Percentiles rank a stretch among this genome's conserved stretches.
phyloP scores from a whole-genome alignment of 2,797 vertebrate genomes.

The Carduelis carduelis region DNA sequence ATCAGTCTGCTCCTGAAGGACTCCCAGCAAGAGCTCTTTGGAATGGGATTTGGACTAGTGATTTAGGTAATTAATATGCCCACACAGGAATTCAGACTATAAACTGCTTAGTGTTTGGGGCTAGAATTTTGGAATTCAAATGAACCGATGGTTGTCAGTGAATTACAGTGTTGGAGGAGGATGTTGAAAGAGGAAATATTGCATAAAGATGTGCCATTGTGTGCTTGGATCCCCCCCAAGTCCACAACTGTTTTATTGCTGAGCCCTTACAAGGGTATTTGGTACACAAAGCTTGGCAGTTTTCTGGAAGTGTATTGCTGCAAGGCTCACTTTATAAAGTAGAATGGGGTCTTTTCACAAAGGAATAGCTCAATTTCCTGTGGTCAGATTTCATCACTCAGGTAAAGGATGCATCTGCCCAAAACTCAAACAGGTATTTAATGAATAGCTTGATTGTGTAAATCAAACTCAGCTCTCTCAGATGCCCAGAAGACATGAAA shows the following conservation, averaged over 20 bases:
- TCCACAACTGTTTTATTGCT: slow-evolving; percentile 41
- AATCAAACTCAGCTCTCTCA: neutral
- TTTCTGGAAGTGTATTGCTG: slow-evolving; percentile 39
- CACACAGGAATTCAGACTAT: neutral
- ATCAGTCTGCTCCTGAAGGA: neutral
- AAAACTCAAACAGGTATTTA: slow-evolving; percentile 58
- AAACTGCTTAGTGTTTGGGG: neutral
- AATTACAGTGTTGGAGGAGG: slow-evolving; percentile 23
- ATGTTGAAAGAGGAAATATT: slow-evolving; percentile 57
- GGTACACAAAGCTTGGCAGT: slow-evolving; percentile 39
- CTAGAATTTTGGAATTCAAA: slow-evolving; percentile 19
- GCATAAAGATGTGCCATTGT: slow-evolving; percentile 50
- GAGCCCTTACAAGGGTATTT: slow-evolving; percentile 26
- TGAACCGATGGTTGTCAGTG: neutral
- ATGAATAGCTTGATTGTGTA: slow-evolving; percentile 73
- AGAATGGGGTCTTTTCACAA: slow-evolving; percentile 63
- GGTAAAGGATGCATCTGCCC: slow-evolving; percentile 64
- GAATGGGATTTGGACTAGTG: neutral
- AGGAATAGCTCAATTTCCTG: slow-evolving; percentile 50
- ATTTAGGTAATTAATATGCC: slow-evolving; percentile 35
- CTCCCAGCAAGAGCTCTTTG: neutral
- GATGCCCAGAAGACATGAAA: slow-evolving; percentile 71
- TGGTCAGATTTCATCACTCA: slow-evolving; percentile 69
- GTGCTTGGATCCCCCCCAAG: slow-evolving; percentile 41
- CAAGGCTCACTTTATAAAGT: slow-evolving; percentile 50